Conservation (phyloP, 1,140 invertebrate genomes). For the Camponotus pennsylvanicus region DNA sequence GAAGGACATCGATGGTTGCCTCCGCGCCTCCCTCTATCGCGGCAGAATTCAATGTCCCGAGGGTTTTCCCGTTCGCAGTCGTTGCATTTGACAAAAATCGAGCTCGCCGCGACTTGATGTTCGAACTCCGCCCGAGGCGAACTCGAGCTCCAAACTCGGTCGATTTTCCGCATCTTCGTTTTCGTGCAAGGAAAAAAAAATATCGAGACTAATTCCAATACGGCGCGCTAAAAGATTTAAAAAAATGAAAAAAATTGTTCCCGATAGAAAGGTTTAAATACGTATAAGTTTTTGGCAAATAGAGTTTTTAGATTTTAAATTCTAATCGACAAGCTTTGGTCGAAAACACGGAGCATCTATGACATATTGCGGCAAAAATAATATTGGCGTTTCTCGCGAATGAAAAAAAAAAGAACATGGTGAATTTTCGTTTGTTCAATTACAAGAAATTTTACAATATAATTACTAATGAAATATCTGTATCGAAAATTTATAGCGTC, state of each 20-base stretch:
- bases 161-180: conserved; percentile 53
- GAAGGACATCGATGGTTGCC: conserved; percentile 26
- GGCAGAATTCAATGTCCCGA: conserved; percentile 16
- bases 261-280: background rate
- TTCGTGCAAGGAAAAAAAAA: conserved; percentile 26
- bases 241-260: conserved; percentile 28
- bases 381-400: background rate
- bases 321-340: background rate
- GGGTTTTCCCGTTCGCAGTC: conserved; percentile 57
- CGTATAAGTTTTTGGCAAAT: conserved; percentile 9
- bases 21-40: background rate
- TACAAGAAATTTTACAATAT: background rate
- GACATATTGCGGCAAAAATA: background rate
- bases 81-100: conserved; percentile 73
- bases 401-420: background rate
- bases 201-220: conserved; percentile 18
- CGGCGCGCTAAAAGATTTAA: no score
- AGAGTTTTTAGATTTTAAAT: background rate
- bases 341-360: background rate
- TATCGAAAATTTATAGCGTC: background rate
- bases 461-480: background rate
- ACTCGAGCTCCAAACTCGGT: conserved; percentile 46
- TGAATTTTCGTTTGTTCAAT: background rate
- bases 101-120: conserved; percentile 31
- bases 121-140: conserved; percentile 20